Percentiles rank a stretch among this genome's conserved stretches.
phyloP scores from a whole-genome alignment of 1,140 invertebrate species.

The Nasonia longicornis region DNA sequence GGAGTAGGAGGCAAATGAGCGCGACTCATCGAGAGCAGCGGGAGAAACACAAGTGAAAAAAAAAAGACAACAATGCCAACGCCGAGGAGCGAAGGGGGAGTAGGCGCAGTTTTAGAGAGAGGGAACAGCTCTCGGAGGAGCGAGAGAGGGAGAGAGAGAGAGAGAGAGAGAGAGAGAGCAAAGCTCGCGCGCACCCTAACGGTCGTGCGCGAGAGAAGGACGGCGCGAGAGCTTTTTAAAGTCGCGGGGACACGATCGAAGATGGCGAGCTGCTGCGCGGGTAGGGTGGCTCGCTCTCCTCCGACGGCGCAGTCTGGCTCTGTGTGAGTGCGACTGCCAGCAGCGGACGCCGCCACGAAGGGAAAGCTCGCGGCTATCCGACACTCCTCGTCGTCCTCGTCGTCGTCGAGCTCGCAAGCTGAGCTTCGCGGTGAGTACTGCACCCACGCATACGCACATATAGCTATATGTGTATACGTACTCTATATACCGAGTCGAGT shows the following conservation, averaged over 20 bases:
- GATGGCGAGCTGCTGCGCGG: slow-evolving; percentile 60
- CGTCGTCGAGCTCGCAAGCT: neutral
- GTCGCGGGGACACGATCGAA: slow-evolving; percentile 53
- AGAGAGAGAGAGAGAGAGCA: neutral
- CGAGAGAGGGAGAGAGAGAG: neutral
- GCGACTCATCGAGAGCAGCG: neutral
- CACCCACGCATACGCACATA: neutral
- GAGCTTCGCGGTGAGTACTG: neutral
- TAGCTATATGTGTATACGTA: neutral
- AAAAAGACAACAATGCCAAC: neutral
- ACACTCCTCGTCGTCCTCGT: neutral
- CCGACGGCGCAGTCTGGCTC: neutral
- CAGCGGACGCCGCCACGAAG: neutral
- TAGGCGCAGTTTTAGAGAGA: neutral
- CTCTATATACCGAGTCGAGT: neutral
- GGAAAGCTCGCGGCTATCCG: neutral
- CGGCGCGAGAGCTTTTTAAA: slow-evolving; percentile 38
- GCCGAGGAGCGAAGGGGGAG: neutral
- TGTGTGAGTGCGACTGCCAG: neutral
- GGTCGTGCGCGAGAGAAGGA: neutral
- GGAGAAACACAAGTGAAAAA: neutral
- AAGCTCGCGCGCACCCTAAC: slow-evolving; percentile 9
- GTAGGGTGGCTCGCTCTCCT: slow-evolving; percentile 58
- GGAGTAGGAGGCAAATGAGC: neutral
- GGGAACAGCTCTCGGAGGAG: neutral